Evolutionary conservation across 1,140 invertebrate species (phyloP).

Genomic region (Papilio xuthus): DNA sequence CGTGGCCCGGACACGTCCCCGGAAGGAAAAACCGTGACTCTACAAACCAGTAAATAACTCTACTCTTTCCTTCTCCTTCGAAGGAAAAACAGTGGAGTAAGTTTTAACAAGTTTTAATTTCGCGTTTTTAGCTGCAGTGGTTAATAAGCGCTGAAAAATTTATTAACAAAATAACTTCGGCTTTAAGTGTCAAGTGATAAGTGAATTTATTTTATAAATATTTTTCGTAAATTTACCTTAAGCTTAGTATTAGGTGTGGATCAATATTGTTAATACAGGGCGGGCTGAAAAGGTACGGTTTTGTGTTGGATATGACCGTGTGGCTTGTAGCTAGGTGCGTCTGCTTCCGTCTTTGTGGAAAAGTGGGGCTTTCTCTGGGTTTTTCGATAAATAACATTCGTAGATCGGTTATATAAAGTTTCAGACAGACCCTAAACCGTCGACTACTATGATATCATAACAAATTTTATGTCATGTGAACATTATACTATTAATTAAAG

Average conservation of each 20-base stretch:
- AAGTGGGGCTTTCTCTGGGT: conserved; percentile 52
- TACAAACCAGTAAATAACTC: conserved; percentile 59
- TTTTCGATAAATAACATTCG: conserved; percentile 38
- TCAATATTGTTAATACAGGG: conserved; percentile 59
- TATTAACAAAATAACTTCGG: conserved; percentile 21
- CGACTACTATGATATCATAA: background rate
- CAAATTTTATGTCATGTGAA: background rate
- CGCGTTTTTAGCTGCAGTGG: conserved; percentile 70
- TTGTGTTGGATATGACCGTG: conserved; percentile 76
- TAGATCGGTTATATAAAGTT: background rate
- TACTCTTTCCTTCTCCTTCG: conserved; percentile 68
- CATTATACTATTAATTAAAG: background rate
- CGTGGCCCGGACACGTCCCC: conserved; percentile 69
- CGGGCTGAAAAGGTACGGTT: conserved; percentile 64
- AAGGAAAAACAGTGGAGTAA: conserved; percentile 66
- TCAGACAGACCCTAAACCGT: background rate
- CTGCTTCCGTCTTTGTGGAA: conserved; percentile 68
- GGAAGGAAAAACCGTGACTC: conserved; percentile 50
- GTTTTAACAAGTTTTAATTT: conserved; percentile 55
- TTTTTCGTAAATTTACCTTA: conserved; percentile 52
- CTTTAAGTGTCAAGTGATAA: conserved; percentile 29
- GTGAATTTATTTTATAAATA: conserved; percentile 16
- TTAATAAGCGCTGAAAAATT: conserved; percentile 69
- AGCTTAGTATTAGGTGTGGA: conserved; percentile 68
- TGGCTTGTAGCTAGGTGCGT: conserved; percentile 74